Base-by-base conservation (phyloP, 2,888 invertebrate species). In the Branchinecta sandiegonensis region DNA sequence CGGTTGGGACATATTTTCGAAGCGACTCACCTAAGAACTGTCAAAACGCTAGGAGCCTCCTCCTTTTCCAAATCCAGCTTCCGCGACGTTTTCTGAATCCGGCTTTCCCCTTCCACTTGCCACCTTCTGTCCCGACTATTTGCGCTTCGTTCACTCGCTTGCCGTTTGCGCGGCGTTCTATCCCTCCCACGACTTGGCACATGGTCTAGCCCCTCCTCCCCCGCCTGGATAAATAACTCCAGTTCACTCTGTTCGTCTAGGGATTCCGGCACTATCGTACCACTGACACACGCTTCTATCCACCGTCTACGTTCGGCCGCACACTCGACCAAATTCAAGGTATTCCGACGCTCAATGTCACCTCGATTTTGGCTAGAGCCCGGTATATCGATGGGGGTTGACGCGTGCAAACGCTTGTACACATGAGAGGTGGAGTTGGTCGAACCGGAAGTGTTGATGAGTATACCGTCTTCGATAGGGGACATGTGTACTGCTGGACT, bases 11-110 rank as follows among this genome's bases (percentile, higher is more conserved):
- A 37, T 37, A 37, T 37, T 3, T 37, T 37, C 37, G 37, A 37
- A 37, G 37, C 5, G 37, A 37, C 71, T 65, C 46, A 72, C 67
- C 78, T 75, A 63, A 79, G 71, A 9, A 79, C 79, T 13, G 78
- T 77, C 66, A 79, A 70, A 2, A 78, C 79, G 72, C 80, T 79
- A 69, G 77, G 76, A 70, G 79, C 77, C 70, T 80, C 80, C 2
- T 77, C 75, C 48, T 76, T 77, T 70, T 77, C 79, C 63, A 79
- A 73, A 69, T 78, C 79, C 67, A 79, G 72, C 70, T 78, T 79
- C 8, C 56, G 13, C 5, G 56, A 56, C 14, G 56, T 17, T n/a
- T 17, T 17, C 8, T 56, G 56, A 56, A 17, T n/a, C 14, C n/a
- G 13, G 13, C 14, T 13, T n/a, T 17, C 13, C 2, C 14, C 14